phyloP scores from a whole-genome alignment of 2,888 invertebrate genomes.

The Nomada lathburiana region DNA sequence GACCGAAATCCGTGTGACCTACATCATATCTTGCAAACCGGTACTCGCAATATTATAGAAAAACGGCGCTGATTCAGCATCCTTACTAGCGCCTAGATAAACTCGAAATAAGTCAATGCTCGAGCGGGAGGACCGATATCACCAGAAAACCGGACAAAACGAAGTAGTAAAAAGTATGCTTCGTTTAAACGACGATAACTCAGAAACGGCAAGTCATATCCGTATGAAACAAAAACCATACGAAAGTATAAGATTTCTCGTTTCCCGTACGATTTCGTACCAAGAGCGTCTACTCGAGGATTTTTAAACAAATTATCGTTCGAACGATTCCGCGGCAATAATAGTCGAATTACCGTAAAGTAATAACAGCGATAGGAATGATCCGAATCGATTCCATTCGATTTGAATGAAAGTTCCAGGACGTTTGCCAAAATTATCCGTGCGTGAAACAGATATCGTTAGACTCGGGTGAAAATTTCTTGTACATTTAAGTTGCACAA shows the following conservation, averaged over 20 bases:
- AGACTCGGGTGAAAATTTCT: background rate
- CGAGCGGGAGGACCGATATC: background rate
- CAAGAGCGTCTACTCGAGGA: background rate
- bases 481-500: background rate
- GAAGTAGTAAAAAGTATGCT: background rate
- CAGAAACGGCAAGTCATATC: background rate
- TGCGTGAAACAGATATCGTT: background rate
- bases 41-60: slow-evolving; percentile 1
- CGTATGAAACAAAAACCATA: background rate
- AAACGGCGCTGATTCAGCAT: background rate
- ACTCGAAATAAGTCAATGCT: background rate
- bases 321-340: no score
- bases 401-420: background rate
- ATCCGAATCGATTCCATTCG: no score
- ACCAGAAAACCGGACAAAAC: background rate
- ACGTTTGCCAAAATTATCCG: background rate
- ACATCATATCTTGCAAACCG: background rate
- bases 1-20: background rate
- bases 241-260: no score
- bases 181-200: background rate
- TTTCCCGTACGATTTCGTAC: background rate
- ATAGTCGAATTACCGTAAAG: no score
- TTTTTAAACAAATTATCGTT: background rate
- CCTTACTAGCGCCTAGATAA: background rate
- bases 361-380: no score